Evolutionary conservation across 2,888 invertebrate species (phyloP), one percentile per base, ranked within the genome.

Genomic region (Andrena camellia): DNA sequence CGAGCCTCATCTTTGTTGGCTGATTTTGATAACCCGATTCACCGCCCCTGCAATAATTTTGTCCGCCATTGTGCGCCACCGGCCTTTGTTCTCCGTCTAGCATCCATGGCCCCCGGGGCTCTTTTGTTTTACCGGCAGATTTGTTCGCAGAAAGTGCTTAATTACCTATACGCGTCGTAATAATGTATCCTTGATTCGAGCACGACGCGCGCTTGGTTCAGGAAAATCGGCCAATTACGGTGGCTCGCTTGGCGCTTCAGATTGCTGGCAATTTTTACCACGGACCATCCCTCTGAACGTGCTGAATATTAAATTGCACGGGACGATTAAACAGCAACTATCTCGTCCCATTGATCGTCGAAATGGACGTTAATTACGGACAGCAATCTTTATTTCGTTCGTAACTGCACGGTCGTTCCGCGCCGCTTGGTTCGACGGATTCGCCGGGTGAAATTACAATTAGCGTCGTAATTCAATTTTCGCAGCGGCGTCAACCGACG

Each of bases 401-500:
- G 29, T 10, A 5, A 29, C 8, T 23, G n/a, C 10, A 33, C 23
- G 10, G 26, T 59, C 42, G 70, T 75, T 62, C 31, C 64, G 69
- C n/a, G 52, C 20, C 10, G 26, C 4, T 20, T 35, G 29, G 29
- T 72, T 62, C 59, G 7, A n/a, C 42, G 17, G 31, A 64, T 74
- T 74, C 75, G 23, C 52, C 33, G 60, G 54, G 42, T 67, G 85
- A 77, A 82, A 84, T 81, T 81, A 78, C 80, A 78, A 84, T 83
- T 74, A 74, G 57, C 52, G 50, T 67, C 26, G 66, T 67, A 73
- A 84, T 85, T 76, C 76, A 71, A 85, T 85, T 54, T 70, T 59
- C 83, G 31, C 57, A 6, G 68, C 20, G 59, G 2, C 52, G 52
- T 29, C 54, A 62, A 33, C 50, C 57, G 62, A 29, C 60, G 63